Percentiles rank a stretch among this genome's conserved stretches.
Conservation (phyloP, 2,113 vertebrate species). For the Strix aluco region DNA sequence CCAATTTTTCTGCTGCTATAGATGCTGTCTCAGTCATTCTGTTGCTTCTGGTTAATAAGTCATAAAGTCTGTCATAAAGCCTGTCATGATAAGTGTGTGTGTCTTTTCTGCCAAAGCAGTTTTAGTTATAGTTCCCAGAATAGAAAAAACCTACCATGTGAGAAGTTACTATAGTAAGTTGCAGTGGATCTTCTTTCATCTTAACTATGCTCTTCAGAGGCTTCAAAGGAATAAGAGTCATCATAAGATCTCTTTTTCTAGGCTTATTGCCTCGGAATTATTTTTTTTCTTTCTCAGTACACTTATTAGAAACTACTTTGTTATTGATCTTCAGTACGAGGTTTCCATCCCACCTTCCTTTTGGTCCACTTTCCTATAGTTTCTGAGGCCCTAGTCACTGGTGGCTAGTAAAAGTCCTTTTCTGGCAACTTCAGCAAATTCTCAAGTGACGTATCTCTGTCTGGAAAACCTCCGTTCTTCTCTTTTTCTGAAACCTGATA, state of each 20-base stretch:
- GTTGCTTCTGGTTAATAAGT: slow-evolving; percentile 37
- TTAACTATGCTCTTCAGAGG: not conserved
- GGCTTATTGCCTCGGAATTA: not conserved
- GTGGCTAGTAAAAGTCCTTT: not conserved
- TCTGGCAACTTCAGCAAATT: not conserved
- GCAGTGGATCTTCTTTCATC: not conserved
- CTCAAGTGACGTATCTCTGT: not conserved
- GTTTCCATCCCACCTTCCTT: not conserved
- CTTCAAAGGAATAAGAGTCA: not conserved
- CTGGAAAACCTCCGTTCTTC: not conserved
- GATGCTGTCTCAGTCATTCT: slow-evolving; percentile 29
- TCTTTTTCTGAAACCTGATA: not conserved
- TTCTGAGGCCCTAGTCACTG: not conserved
- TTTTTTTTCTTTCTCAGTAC: not conserved
- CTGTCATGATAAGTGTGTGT: not conserved
- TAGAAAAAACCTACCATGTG: not conserved
- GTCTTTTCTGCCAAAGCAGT: slow-evolving; percentile 22
- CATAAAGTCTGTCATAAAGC: slow-evolving; percentile 36
- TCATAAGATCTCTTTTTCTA: not conserved
- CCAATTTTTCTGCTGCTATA: slow-evolving; percentile 5
- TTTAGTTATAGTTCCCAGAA: slow-evolving; percentile 8
- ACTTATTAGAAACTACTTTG: not conserved
- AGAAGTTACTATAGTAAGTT: not conserved
- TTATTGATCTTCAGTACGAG: not conserved
- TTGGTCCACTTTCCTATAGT: not conserved